Evolutionary conservation across 1,140 invertebrate genomes (phyloP).

Genomic region (Bombus ignitus): DNA sequence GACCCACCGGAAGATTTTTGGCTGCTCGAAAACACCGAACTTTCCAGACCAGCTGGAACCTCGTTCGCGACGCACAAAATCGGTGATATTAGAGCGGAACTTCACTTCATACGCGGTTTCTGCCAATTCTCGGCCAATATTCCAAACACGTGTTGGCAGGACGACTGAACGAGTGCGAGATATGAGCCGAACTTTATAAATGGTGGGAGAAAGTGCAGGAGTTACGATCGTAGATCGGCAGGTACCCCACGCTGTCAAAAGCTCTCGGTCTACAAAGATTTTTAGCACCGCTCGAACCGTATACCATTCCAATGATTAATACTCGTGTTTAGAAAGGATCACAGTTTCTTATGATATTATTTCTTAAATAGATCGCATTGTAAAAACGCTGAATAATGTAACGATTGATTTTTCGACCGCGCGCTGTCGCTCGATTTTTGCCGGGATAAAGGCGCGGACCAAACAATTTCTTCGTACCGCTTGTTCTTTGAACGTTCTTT

Average conservation of each 20-base stretch:
- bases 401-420: no score
- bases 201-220: constrained; percentile 61
- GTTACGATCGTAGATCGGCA: constrained; percentile 35
- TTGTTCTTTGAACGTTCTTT: no score
- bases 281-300: not conserved
- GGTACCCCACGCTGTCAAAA: constrained; percentile 58
- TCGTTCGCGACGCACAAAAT: not conserved
- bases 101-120: constrained; percentile 1
- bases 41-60: no score
- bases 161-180: constrained; percentile 56
- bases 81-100: not conserved
- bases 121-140: constrained; percentile 24
- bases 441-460: no score
- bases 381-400: no score
- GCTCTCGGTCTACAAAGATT: constrained; percentile 1
- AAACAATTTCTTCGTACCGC: no score
- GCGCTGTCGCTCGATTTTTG: no score
- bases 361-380: no score
- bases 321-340: constrained; percentile 20
- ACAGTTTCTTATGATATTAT: no score
- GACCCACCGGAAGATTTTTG: not conserved
- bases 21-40: no score
- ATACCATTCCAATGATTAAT: not conserved
- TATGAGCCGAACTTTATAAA: constrained; percentile 62
- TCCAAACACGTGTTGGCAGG: constrained; percentile 42